Conservation (phyloP, 2,797 vertebrate genomes). For the Hydrolagus colliei region DNA sequence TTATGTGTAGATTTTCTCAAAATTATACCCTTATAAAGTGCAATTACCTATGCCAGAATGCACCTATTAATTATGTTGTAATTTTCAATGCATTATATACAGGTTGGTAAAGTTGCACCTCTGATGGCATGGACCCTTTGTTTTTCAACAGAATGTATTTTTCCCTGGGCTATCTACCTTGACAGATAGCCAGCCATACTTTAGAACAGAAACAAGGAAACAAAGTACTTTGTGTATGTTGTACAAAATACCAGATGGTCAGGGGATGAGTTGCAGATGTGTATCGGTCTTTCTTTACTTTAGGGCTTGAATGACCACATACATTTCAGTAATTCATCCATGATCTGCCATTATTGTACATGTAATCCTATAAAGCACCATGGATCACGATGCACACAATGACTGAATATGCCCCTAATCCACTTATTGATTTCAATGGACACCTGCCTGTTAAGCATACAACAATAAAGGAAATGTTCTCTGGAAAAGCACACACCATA, state of each 20-base stretch:
- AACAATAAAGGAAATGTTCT: too few species aligned
- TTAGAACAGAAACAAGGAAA: not conserved
- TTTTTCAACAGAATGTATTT: not conserved
- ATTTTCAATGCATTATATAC: not conserved
- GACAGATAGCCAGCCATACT: not conserved
- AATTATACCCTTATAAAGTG: not conserved
- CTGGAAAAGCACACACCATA: too few species aligned
- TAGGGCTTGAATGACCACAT: not conserved
- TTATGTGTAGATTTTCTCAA: not conserved
- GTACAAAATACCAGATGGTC: not conserved
- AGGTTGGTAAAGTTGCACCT: not conserved
- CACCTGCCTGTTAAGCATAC: too few species aligned
- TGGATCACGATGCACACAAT: too few species aligned
- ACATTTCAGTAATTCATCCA: not conserved
- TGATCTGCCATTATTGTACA: too few species aligned
- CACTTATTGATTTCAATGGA: too few species aligned
- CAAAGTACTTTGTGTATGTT: not conserved
- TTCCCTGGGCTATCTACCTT: not conserved
- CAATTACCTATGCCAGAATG: not conserved
- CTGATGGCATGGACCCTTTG: not conserved
- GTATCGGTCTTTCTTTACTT: not conserved
- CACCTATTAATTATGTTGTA: not conserved
- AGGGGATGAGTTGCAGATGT: conserved; percentile 21
- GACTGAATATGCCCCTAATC: too few species aligned
- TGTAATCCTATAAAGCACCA: too few species aligned